These are phyloP conservation scores for Trachelipus rathkii DNA, from an alignment of 1,140 invertebrate genomes.

Conservation along the genomic window DNA sequence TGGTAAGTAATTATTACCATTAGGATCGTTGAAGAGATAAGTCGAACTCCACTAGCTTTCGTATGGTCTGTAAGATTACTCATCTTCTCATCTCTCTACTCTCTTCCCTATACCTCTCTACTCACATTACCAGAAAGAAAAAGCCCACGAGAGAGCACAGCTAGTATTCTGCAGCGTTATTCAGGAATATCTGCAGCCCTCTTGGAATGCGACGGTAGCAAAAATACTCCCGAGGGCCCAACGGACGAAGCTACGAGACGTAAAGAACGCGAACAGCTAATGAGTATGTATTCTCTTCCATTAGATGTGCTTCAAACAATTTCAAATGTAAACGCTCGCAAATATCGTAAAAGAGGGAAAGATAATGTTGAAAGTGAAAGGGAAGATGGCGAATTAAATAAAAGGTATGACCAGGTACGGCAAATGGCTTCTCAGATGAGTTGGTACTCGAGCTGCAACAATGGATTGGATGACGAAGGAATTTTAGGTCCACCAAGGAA, in stretches of 20 bases:
- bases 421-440: slow-evolving; percentile 42
- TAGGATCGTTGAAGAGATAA: no score
- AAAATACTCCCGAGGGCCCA: slow-evolving; percentile 36
- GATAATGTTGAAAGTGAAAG: slow-evolving; percentile 19
- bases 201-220: slow-evolving; percentile 31
- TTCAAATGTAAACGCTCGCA: slow-evolving; percentile 32
- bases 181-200: slow-evolving; percentile 27
- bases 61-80: no score
- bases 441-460: slow-evolving; percentile 28
- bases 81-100: no score
- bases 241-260: slow-evolving; percentile 35
- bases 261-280: slow-evolving; percentile 40
- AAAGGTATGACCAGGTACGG: slow-evolving; percentile 40
- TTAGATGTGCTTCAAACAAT: slow-evolving; percentile 39
- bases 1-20: no score
- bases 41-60: no score
- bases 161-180: slow-evolving; percentile 33
- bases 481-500: slow-evolving; percentile 42
- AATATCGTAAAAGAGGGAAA: slow-evolving; percentile 38
- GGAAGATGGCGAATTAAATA: slow-evolving; percentile 24
- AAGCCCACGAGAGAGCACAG: slow-evolving; percentile 30
- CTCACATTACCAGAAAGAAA: slow-evolving; percentile 32
- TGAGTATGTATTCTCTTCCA: slow-evolving; percentile 44
- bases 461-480: slow-evolving; percentile 35
- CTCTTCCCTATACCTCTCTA: no score